A percentile compares a stretch with the other conserved stretches of the same genome.
These are phyloP conservation scores for Pipistrellus pipistrellus DNA, from an alignment of 2,797 vertebrate genomes.

Conservation along the genomic window DNA sequence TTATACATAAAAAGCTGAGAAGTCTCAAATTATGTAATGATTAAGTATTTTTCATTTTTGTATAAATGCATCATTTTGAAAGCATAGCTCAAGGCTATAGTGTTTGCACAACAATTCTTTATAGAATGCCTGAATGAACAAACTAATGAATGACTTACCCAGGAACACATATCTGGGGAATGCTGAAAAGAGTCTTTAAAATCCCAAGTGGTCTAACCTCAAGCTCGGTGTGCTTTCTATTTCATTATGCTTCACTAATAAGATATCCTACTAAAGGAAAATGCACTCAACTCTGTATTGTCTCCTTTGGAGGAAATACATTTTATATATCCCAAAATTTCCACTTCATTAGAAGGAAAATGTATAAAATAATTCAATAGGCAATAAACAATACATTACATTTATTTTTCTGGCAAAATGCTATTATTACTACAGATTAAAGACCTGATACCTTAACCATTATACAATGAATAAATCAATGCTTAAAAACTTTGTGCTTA, in stretches of 20 bases:
- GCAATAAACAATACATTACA: not conserved
- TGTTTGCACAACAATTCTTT: slow-evolving; percentile 36
- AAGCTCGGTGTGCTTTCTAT: not conserved
- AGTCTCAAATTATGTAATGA: not conserved
- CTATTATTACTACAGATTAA: slow-evolving; percentile 22
- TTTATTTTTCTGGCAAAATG: slow-evolving; percentile 29
- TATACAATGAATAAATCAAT: slow-evolving; percentile 23
- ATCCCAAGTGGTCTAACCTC: not conserved
- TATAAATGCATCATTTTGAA: slow-evolving; percentile 29
- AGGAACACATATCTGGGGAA: slow-evolving; percentile 48
- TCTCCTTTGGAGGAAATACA: slow-evolving; percentile 1
- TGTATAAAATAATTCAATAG: slow-evolving; percentile 25
- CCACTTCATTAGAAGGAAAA: slow-evolving; percentile 28
- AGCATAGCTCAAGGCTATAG: slow-evolving; percentile 12
- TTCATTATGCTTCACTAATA: not conserved
- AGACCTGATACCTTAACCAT: not conserved
- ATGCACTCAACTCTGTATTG: not conserved
- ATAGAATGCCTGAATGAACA: slow-evolving; percentile 49
- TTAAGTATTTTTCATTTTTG: slow-evolving; percentile 45
- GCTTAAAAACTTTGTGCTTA: not conserved
- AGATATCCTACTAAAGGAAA: not conserved
- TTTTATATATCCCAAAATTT: not conserved
- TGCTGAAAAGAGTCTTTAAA: slow-evolving; percentile 18
- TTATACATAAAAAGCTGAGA: not conserved
- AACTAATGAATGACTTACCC: slow-evolving; percentile 50